These are phyloP conservation scores for Isurus oxyrinchus DNA, from an alignment of 2,113 vertebrate genomes.

Conservation along the genomic window DNA sequence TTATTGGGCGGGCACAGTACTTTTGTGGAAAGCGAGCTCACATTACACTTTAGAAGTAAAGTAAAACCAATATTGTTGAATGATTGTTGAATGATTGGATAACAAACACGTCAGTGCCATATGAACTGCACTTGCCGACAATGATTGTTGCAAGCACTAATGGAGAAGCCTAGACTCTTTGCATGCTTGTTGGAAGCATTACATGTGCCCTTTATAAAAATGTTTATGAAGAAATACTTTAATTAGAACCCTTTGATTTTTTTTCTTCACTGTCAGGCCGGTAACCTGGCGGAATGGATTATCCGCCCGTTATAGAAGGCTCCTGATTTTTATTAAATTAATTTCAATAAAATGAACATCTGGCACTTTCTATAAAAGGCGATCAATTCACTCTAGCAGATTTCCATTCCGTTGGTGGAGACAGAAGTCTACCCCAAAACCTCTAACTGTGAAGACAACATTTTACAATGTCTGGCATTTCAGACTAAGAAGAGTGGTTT, in stretches of 20 bases:
- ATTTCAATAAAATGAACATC: slow-evolving; percentile 6
- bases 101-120: neutral
- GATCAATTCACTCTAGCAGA: neutral
- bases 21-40: neutral
- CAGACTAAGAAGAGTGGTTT: neutral
- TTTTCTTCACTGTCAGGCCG: neutral
- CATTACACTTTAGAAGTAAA: neutral
- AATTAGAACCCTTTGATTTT: neutral
- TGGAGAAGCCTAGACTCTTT: neutral
- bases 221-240: neutral
- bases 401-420: neutral
- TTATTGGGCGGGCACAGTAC: neutral
- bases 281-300: neutral
- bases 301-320: neutral
- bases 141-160: too few species aligned
- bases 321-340: neutral
- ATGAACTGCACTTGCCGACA: neutral
- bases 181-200: neutral
- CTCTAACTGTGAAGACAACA: neutral
- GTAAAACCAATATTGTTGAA: neutral
- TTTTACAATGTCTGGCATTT: neutral
- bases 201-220: neutral
- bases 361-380: neutral
- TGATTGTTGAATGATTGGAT: neutral
- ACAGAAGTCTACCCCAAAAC: neutral